A percentile compares a stretch with the other conserved stretches of the same genome.
These are phyloP conservation scores for Nannobrachium achirus DNA, from an alignment of 2,113 vertebrate species.

Conservation along the genomic window DNA sequence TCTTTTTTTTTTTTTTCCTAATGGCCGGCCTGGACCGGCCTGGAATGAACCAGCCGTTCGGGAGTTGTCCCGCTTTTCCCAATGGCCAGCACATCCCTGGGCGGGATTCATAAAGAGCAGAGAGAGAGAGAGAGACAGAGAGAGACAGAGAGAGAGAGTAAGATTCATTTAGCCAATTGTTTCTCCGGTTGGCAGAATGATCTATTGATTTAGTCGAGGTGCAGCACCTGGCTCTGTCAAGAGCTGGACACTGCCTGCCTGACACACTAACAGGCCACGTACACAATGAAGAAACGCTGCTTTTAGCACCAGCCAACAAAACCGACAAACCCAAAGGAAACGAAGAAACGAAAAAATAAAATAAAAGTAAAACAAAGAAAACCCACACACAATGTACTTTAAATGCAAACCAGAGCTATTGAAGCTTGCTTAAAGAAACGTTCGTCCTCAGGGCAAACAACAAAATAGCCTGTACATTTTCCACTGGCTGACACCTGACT, in stretches of 20 bases:
- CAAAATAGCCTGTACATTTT: slow-evolving; percentile 5
- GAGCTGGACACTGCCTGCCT: slow-evolving; percentile 27
- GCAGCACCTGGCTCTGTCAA: slow-evolving; percentile 54
- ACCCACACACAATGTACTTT: not conserved
- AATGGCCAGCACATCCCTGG: too few species aligned
- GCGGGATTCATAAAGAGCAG: too few species aligned
- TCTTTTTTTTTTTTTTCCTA: too few species aligned
- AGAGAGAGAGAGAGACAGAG: not conserved
- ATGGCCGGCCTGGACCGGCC: too few species aligned
- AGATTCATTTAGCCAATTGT: slow-evolving; percentile 59
- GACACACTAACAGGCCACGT: slow-evolving; percentile 52
- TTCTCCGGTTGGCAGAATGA: slow-evolving; percentile 55
- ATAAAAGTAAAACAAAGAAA: not conserved
- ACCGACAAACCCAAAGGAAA: slow-evolving; percentile 26
- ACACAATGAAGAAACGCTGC: slow-evolving; percentile 48
- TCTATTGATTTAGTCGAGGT: slow-evolving; percentile 63
- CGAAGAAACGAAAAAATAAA: not conserved
- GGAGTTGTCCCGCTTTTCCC: too few species aligned
- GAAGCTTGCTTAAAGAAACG: not conserved
- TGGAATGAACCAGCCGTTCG: too few species aligned
- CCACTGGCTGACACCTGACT: slow-evolving; percentile 20
- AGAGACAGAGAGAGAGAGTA: not conserved
- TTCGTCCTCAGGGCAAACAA: slow-evolving; percentile 8
- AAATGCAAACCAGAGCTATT: not conserved
- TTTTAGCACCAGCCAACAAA: slow-evolving; percentile 45